These are phyloP conservation scores for Micromesistius poutassou DNA, from an alignment of 2,797 vertebrate genomes.

Conservation along the genomic window DNA sequence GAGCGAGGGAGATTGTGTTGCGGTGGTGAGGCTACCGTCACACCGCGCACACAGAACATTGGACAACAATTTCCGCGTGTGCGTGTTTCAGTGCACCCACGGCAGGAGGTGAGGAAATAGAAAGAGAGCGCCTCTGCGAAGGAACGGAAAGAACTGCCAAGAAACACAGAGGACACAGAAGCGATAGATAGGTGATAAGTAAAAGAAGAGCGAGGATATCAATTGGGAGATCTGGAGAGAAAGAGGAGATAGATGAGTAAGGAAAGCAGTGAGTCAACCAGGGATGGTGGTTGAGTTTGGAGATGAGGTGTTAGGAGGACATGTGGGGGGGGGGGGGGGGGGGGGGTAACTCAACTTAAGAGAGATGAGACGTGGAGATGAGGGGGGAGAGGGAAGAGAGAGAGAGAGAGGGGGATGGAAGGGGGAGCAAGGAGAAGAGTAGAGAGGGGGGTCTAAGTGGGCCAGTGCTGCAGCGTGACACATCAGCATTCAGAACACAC, in stretches of 20 bases:
- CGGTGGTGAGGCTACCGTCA: too few relatives aligned
- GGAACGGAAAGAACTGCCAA: not conserved
- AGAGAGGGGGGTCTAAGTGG: conserved; percentile 72
- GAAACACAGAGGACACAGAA: not conserved
- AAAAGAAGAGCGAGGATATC: not conserved
- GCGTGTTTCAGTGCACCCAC: not conserved
- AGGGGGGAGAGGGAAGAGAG: not conserved
- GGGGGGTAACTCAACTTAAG: not conserved
- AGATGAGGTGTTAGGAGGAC: not conserved
- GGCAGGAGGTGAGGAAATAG: conserved; percentile 14
- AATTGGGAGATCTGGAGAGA: not conserved
- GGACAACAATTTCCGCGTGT: too few relatives aligned
- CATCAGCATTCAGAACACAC: conserved; percentile 80
- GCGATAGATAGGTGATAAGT: not conserved
- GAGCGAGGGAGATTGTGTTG: too few relatives aligned
- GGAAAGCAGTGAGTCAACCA: not conserved
- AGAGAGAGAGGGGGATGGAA: not conserved
- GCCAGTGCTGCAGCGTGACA: conserved; percentile 78
- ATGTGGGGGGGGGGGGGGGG: not conserved
- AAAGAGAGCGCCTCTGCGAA: not conserved
- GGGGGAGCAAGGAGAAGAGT: conserved; percentile 29
- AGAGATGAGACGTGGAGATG: not conserved
- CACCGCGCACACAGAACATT: too few relatives aligned
- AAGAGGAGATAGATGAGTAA: not conserved
- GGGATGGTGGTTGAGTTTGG: too few relatives aligned